Percentiles rank a stretch among this genome's conserved stretches.
Evolutionary conservation across 2,113 vertebrate genomes (phyloP).

Genomic region (Anolis carolinensis): DNA sequence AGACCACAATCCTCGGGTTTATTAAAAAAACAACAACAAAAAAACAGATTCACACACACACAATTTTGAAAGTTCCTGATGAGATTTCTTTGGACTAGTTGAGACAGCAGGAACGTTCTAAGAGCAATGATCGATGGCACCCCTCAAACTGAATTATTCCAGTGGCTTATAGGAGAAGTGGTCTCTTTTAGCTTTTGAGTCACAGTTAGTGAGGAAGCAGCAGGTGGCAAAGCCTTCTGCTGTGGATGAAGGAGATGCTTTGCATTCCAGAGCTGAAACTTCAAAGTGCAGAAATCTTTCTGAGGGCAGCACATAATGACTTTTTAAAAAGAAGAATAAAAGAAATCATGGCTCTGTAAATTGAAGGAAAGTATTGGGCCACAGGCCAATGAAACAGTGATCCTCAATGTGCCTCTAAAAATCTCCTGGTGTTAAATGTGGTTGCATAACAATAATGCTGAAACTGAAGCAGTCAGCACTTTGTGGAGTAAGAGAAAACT

Average conservation of each 20-base stretch:
- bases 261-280: constrained; percentile 27
- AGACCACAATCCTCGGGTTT: neutral
- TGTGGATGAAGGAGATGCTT: neutral
- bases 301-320: constrained; percentile 14
- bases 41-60: neutral
- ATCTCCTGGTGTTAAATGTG: neutral
- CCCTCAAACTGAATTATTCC: neutral
- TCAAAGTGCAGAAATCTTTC: constrained; percentile 20
- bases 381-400: constrained; percentile 19
- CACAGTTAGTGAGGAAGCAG: constrained; percentile 2
- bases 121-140: neutral
- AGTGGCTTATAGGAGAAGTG: neutral
- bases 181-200: neutral
- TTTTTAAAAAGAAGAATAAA: constrained; percentile 20
- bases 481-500: neutral
- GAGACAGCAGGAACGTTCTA: neutral
- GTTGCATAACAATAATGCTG: neutral
- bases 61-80: neutral
- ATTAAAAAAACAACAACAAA: too few species aligned
- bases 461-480: neutral
- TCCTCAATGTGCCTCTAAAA: neutral
- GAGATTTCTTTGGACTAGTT: too few species aligned
- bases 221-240: constrained; percentile 9
- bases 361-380: constrained; percentile 6
- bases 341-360: constrained; percentile 16